Evolutionary conservation across 2,797 vertebrate species (phyloP).

Genomic region (Sebastes dallii): DNA sequence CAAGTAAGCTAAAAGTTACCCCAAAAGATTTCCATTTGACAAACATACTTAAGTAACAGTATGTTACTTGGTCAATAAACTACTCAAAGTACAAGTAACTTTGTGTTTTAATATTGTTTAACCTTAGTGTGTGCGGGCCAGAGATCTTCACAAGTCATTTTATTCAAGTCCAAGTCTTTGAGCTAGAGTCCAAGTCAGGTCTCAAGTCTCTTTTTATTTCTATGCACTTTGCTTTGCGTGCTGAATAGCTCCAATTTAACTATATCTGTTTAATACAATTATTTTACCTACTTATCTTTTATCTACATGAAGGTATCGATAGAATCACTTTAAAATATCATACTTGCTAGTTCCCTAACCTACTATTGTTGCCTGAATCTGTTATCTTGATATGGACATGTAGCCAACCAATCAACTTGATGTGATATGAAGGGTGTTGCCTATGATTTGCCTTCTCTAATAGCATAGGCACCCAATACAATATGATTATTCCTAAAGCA

Average conservation of each 20-base stretch:
- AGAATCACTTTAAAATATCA: background rate
- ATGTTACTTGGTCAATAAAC: background rate
- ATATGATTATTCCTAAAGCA: background rate
- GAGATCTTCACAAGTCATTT: background rate
- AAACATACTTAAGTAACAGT: background rate
- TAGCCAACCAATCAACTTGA: background rate
- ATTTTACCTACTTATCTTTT: background rate
- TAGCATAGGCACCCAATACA: background rate
- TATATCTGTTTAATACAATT: background rate
- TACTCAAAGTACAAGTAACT: background rate
- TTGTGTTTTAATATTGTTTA: background rate
- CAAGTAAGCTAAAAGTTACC: background rate
- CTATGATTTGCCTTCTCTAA: background rate
- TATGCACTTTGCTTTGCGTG: background rate
- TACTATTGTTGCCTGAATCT: background rate
- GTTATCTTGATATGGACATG: background rate
- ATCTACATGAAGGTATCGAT: background rate
- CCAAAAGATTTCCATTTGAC: background rate
- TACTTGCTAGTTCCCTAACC: background rate
- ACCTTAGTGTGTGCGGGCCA: background rate
- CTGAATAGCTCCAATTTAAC: background rate
- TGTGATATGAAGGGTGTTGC: background rate
- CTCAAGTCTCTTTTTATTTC: no score
- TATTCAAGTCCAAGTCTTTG: background rate
- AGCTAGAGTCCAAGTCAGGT: background rate